These are phyloP conservation scores for Andrena bicolor DNA, from an alignment of 2,888 invertebrate genomes.

Conservation along the genomic window DNA sequence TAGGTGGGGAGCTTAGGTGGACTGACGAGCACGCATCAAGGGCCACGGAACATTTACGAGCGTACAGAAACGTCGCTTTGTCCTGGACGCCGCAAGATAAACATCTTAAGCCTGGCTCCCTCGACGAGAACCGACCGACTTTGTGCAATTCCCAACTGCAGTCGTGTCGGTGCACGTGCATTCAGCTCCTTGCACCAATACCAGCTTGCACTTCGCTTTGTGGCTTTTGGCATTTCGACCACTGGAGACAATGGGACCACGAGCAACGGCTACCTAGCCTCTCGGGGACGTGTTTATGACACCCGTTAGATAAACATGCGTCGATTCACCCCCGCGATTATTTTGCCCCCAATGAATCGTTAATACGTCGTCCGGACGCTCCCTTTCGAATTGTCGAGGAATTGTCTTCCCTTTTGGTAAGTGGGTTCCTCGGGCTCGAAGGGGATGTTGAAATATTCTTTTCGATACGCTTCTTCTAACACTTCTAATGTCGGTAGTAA, in stretches of 20 bases:
- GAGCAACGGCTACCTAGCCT: conserved; percentile 47
- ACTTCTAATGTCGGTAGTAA: too few relatives aligned
- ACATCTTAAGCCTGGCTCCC: conserved; percentile 72
- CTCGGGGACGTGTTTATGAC: conserved; percentile 82
- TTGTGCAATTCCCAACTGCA: conserved; percentile 61
- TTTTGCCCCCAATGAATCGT: conserved; percentile 76
- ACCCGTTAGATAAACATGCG: conserved; percentile 81
- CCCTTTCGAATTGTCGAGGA: background rate
- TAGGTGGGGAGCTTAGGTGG: conserved; percentile 68
- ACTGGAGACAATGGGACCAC: conserved; percentile 79
- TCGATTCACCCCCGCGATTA: conserved; percentile 68
- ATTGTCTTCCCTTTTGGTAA: background rate
- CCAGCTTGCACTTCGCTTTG: conserved; percentile 69
- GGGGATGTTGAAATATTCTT: background rate
- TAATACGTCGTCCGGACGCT: conserved; percentile 12
- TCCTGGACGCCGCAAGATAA: conserved; percentile 74
- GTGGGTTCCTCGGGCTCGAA: background rate
- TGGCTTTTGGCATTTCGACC: conserved; percentile 74
- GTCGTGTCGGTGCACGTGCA: conserved; percentile 36
- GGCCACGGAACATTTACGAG: conserved; percentile 39
- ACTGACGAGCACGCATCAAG: conserved; percentile 24
- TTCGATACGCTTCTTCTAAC: too few relatives aligned
- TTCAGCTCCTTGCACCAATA: conserved; percentile 40
- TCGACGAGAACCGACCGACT: conserved; percentile 47
- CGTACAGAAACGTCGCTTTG: conserved; percentile 54